phyloP scores from a whole-genome alignment of 2,113 vertebrate species.

The Suricata suricatta region DNA sequence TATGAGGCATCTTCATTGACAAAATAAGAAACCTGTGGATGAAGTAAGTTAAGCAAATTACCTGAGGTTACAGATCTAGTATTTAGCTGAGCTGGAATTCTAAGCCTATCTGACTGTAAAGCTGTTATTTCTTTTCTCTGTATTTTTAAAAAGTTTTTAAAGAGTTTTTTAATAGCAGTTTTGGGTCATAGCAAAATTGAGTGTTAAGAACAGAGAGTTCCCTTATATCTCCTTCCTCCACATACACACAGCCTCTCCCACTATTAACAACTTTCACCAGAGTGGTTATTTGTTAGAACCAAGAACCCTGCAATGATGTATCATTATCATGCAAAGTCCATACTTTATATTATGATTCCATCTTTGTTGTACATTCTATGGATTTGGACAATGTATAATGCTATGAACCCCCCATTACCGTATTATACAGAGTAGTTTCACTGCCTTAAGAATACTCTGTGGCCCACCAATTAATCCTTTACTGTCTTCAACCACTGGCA shows the following conservation, averaged over 20 bases:
- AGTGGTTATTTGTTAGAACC: not conserved
- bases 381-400: not conserved
- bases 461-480: not conserved
- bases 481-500: not conserved
- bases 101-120: not conserved
- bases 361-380: not conserved
- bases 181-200: not conserved
- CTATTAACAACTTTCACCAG: not conserved
- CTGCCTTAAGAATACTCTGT: not conserved
- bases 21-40: conserved; percentile 1
- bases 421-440: not conserved
- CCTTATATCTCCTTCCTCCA: not conserved
- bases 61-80: not conserved
- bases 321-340: not conserved
- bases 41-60: not conserved
- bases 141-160: not conserved
- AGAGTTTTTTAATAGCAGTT: not conserved
- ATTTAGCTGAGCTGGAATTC: not conserved
- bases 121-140: not conserved
- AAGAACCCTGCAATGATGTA: not conserved
- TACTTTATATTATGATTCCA: not conserved
- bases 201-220: not conserved
- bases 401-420: not conserved
- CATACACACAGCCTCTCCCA: not conserved
- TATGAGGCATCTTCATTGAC: not conserved